Percentiles rank a stretch among this genome's conserved stretches.
Conservation (phyloP, 1,140 invertebrate genomes). For the Hestina assimilis region DNA sequence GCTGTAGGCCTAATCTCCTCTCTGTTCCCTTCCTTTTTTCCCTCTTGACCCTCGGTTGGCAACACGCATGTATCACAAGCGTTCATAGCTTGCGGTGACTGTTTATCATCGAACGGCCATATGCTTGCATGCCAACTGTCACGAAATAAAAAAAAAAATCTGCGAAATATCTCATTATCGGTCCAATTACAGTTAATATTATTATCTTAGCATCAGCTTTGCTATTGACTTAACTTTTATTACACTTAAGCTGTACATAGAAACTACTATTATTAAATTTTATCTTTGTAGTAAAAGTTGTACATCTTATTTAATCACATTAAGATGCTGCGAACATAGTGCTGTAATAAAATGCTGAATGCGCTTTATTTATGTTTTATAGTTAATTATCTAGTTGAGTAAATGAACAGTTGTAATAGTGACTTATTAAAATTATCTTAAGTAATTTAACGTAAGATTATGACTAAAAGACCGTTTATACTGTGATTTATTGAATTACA, state of each 20-base stretch:
- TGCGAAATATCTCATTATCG: no score
- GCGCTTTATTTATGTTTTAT: slow-evolving; percentile 7
- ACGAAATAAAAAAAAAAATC: no score
- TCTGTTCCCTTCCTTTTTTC: no score
- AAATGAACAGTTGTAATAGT: slow-evolving; percentile 4
- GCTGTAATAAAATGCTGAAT: slow-evolving; percentile 13
- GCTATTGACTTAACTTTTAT: background rate
- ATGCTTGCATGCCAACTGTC: no score
- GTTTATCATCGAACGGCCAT: no score
- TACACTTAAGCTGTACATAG: background rate
- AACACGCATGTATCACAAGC: no score
- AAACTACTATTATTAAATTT: background rate
- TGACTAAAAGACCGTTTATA: background rate
- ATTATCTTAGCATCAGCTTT: no score
- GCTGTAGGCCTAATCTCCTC: no score
- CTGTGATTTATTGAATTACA: background rate
- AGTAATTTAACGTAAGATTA: background rate
- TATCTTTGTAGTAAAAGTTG: background rate
- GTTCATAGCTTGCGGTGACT: no score
- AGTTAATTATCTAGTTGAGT: slow-evolving; percentile 9
- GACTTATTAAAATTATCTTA: slow-evolving; percentile 10
- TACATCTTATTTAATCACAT: background rate
- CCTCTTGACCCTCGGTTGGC: no score
- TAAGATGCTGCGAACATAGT: background rate
- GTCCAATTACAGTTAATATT: no score